phyloP scores from a whole-genome alignment of 1,140 invertebrate species.

The Caenorhabditis remanei region DNA sequence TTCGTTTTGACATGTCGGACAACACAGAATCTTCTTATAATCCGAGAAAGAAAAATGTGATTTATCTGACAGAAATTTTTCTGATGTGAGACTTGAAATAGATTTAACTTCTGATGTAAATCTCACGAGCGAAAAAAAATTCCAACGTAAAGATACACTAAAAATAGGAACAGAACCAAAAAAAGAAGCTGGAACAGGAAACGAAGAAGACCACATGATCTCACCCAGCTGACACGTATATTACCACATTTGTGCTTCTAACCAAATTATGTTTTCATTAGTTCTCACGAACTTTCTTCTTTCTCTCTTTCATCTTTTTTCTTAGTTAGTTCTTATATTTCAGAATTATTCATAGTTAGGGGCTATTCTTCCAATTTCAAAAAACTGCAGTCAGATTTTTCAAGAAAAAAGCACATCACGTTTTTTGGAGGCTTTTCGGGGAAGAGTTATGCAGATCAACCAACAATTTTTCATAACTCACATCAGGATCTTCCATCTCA shows the following conservation, averaged over 20 bases:
- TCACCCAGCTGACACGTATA: not conserved
- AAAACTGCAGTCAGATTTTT: not conserved
- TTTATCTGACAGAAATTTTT: too few relatives aligned
- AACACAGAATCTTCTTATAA: too few relatives aligned
- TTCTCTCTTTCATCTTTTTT: not conserved
- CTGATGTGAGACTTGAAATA: too few relatives aligned
- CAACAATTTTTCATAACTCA: not conserved
- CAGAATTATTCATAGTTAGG: slow-evolving; percentile 8
- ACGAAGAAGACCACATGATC: not conserved
- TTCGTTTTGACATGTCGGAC: too few relatives aligned
- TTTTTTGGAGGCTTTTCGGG: not conserved
- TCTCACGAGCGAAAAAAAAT: too few relatives aligned
- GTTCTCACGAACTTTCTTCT: slow-evolving; percentile 30
- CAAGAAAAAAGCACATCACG: not conserved
- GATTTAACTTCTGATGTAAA: too few relatives aligned
- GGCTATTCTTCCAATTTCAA: not conserved
- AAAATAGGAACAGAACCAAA: not conserved
- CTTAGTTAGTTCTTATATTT: not conserved
- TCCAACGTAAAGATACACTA: too few relatives aligned
- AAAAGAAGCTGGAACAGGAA: slow-evolving; percentile 9
- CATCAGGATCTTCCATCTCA: slow-evolving; percentile 41
- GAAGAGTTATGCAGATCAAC: too few relatives aligned
- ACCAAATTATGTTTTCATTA: slow-evolving; percentile 44
- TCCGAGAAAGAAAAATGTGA: too few relatives aligned
- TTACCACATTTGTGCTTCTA: not conserved